Evolutionary conservation across 2,888 invertebrate species (phyloP).

Genomic region (Mylabris sibirica): DNA sequence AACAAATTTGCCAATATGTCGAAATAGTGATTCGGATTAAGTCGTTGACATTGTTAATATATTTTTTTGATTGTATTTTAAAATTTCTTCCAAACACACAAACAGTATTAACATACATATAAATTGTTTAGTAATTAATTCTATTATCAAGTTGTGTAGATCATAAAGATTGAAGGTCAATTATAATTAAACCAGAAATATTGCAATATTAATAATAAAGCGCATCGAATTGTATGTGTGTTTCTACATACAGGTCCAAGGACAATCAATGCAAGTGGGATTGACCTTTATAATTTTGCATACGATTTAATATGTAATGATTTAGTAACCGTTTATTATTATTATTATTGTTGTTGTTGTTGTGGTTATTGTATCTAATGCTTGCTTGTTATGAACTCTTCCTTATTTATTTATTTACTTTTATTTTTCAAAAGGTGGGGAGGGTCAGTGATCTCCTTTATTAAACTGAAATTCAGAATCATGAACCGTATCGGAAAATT

Average conservation of each 20-base stretch:
- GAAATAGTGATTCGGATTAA: neutral
- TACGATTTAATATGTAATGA: neutral
- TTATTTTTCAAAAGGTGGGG: neutral
- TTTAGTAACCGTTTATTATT: neutral
- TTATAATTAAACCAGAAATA: neutral
- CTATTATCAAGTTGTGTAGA: neutral
- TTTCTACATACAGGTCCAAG: neutral
- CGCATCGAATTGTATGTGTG: neutral
- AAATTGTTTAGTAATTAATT: neutral
- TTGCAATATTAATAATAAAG: neutral
- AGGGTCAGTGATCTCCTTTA: constrained; percentile 10
- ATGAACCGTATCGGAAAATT: constrained; percentile 7
- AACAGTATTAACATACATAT: too few relatives aligned
- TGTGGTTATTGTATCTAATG: neutral
- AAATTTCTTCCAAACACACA: too few relatives aligned
- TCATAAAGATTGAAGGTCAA: constrained; percentile 7
- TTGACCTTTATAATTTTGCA: neutral
- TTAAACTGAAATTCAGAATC: neutral
- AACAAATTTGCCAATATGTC: neutral
- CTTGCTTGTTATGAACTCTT: neutral
- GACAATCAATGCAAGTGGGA: neutral
- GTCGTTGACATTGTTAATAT: neutral
- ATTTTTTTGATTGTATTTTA: neutral
- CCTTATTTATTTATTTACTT: neutral
- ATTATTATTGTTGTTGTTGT: neutral